phyloP scores from a whole-genome alignment of 2,888 invertebrate species.

The Erebia epiphron region DNA sequence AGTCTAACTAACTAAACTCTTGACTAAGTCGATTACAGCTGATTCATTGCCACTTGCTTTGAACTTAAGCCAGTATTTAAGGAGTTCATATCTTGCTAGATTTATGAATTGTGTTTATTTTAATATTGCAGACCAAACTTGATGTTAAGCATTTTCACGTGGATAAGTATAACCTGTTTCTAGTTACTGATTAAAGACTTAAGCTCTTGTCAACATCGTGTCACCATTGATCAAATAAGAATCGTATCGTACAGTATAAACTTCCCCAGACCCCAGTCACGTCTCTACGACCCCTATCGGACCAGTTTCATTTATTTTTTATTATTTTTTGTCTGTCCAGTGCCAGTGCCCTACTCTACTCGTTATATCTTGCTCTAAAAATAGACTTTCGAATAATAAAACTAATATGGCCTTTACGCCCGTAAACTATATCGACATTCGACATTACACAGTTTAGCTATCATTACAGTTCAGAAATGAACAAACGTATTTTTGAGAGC shows the following conservation, averaged over 20 bases:
- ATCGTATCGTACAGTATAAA: constrained; percentile 11
- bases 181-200: too few relatives aligned
- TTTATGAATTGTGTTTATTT: too few relatives aligned
- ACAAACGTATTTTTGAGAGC: too few relatives aligned
- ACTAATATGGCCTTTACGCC: constrained; percentile 19
- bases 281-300: constrained; percentile 33
- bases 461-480: neutral
- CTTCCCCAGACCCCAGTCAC: constrained; percentile 19
- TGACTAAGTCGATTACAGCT: too few relatives aligned
- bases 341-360: constrained; percentile 8
- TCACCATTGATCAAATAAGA: neutral
- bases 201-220: neutral
- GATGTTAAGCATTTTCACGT: too few relatives aligned
- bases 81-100: too few relatives aligned
- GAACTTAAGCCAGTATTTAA: neutral
- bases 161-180: too few relatives aligned
- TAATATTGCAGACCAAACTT: too few relatives aligned
- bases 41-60: too few relatives aligned
- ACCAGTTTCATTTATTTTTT: constrained; percentile 41
- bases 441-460: constrained; percentile 6
- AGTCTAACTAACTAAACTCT: too few relatives aligned
- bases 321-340: constrained; percentile 18
- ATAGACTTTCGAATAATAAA: constrained; percentile 27
- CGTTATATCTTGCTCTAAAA: constrained; percentile 32
- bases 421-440: constrained; percentile 13